Evolutionary conservation across 2,113 vertebrate genomes (phyloP).

Genomic region (Xenopus laevis): DNA sequence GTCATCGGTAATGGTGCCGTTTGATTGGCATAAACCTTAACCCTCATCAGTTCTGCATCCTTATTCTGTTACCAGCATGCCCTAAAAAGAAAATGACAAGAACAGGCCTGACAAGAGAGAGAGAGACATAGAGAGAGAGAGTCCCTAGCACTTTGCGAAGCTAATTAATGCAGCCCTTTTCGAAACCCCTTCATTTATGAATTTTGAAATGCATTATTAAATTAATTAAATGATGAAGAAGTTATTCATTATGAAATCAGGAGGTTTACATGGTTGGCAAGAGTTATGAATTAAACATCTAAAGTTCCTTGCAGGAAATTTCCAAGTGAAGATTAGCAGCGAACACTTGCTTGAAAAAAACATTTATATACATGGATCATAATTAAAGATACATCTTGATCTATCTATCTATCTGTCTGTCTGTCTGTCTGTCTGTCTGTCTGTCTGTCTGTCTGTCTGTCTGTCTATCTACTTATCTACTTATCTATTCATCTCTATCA

Average conservation of each 20-base stretch:
- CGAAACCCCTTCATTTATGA: conserved; percentile 95
- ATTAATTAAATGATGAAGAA: conserved; percentile 99
- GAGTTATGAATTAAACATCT: conserved; percentile 99
- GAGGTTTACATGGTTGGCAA: conserved; percentile 99
- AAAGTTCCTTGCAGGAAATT: conserved; percentile 95
- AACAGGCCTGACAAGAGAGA: conserved; percentile 78
- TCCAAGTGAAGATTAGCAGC: conserved; percentile 83
- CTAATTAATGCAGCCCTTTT: conserved; percentile 93
- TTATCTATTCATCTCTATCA: no score
- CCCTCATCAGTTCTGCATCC: conserved; percentile 68
- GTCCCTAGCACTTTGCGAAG: conserved; percentile 74
- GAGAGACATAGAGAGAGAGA: conserved; percentile 40
- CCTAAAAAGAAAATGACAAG: conserved; percentile 78
- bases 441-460: no score
- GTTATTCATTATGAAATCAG: conserved; percentile 99
- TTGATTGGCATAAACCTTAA: conserved; percentile 79
- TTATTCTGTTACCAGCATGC: conserved; percentile 47
- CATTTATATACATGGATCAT: neutral
- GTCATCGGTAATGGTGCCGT: conserved; percentile 49
- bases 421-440: no score
- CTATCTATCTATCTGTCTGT: no score
- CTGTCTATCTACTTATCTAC: no score
- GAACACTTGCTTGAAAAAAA: conserved; percentile 48
- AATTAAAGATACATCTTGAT: no score
- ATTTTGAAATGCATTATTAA: conserved; percentile 99